Percentiles rank a stretch among this genome's conserved stretches.
These are phyloP conservation scores for Rhyacophila brunnea DNA, from an alignment of 1,140 invertebrate genomes.

Conservation along the genomic window DNA sequence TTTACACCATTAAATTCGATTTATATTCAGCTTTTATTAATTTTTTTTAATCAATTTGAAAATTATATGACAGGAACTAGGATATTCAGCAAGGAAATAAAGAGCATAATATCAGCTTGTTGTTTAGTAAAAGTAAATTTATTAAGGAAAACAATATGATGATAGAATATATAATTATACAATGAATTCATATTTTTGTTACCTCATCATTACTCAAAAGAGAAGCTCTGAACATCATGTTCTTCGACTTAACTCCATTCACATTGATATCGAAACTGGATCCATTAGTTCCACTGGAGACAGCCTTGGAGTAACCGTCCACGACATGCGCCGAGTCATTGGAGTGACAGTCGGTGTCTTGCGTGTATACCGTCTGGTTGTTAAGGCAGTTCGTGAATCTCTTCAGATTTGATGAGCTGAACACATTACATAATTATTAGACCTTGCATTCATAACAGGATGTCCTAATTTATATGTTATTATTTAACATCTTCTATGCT, in stretches of 20 bases:
- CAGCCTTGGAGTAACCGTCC: neutral
- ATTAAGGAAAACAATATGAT: too few species aligned
- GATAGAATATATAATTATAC: too few species aligned
- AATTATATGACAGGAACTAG: too few species aligned
- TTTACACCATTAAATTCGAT: too few species aligned
- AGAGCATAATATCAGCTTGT: too few species aligned
- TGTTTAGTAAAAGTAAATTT: too few species aligned
- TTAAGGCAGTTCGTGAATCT: constrained; percentile 17
- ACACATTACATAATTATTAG: constrained; percentile 10
- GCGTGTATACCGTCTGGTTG: neutral
- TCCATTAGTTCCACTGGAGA: constrained; percentile 1
- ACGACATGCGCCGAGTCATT: constrained; percentile 3
- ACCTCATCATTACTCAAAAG: constrained; percentile 22
- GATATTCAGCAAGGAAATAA: too few species aligned
- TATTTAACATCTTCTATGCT: too few species aligned
- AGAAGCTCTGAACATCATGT: constrained; percentile 22
- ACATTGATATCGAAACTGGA: constrained; percentile 29
- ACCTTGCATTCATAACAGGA: neutral
- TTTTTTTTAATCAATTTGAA: too few species aligned
- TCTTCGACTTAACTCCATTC: constrained; percentile 11
- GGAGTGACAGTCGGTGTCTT: constrained; percentile 2
- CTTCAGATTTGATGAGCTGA: constrained; percentile 20
- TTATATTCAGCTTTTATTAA: too few species aligned
- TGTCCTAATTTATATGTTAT: neutral
- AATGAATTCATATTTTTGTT: too few species aligned